phyloP scores from a whole-genome alignment of 2,113 vertebrate species.

The Raphicerus campestris region DNA sequence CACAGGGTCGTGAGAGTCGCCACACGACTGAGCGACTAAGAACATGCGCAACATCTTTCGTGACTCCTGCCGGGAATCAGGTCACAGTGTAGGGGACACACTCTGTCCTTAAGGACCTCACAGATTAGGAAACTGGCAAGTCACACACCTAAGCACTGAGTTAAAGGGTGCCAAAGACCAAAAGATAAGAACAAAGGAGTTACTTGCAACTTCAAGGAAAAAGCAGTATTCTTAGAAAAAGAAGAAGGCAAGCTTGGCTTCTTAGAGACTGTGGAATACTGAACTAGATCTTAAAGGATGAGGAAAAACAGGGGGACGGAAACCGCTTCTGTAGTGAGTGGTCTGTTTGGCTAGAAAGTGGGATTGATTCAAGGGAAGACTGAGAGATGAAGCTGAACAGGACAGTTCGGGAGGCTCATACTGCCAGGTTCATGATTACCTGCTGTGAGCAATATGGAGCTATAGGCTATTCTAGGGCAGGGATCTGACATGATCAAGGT shows the following conservation, averaged over 20 bases:
- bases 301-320: no score
- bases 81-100: not conserved
- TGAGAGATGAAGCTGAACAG: not conserved
- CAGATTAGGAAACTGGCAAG: not conserved
- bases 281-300: not conserved
- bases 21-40: not conserved
- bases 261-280: not conserved
- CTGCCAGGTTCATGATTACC: not conserved
- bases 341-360: not conserved
- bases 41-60: not conserved
- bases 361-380: not conserved
- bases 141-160: not conserved
- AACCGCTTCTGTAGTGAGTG: not conserved
- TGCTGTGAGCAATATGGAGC: not conserved
- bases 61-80: not conserved
- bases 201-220: not conserved
- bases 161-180: not conserved
- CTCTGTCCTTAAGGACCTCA: not conserved
- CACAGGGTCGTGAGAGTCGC: fast-evolving
- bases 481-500: not conserved
- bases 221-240: not conserved
- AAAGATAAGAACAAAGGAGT: not conserved
- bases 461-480: not conserved
- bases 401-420: not conserved
- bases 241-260: not conserved